Evolutionary conservation across 2,113 vertebrate species (phyloP).

Genomic region (Gobiocypris rarus): DNA sequence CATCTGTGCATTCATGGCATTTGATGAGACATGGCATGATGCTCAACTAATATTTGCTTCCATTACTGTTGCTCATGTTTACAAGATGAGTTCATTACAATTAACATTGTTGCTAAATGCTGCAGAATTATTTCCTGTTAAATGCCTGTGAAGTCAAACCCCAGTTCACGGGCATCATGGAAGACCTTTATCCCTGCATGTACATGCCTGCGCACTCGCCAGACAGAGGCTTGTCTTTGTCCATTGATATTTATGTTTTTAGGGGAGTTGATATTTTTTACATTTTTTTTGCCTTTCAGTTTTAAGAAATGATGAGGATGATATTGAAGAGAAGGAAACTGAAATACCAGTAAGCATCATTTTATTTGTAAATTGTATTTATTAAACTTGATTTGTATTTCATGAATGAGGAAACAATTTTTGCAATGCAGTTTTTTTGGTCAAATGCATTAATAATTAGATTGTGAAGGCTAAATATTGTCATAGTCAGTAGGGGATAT

Average conservation of each 20-base stretch:
- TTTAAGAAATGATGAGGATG: conserved; percentile 40
- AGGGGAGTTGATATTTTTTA: not conserved
- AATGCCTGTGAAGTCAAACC: not conserved
- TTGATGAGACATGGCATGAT: not conserved
- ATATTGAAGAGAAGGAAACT: conserved; percentile 3
- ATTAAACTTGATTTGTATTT: not conserved
- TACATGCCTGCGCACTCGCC: conserved; percentile 33
- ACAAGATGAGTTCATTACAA: not conserved
- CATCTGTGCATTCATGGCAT: conserved; percentile 27
- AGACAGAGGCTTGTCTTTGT: not conserved
- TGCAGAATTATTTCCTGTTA: not conserved
- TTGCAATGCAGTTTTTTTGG: not conserved
- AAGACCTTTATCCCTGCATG: conserved; percentile 42
- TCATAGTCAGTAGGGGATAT: no score
- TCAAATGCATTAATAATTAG: not conserved
- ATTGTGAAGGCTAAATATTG: not conserved
- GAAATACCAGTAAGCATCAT: not conserved
- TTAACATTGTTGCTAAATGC: not conserved
- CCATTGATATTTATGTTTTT: not conserved
- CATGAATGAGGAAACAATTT: not conserved
- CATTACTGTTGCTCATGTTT: not conserved
- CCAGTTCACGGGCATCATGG: conserved; percentile 2
- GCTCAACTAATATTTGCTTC: conserved; percentile 8
- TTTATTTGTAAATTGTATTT: not conserved
- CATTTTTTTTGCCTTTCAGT: conserved; percentile 53